Conservation (phyloP, 2,113 vertebrate species). For the Melanotaenia duboulayi region DNA sequence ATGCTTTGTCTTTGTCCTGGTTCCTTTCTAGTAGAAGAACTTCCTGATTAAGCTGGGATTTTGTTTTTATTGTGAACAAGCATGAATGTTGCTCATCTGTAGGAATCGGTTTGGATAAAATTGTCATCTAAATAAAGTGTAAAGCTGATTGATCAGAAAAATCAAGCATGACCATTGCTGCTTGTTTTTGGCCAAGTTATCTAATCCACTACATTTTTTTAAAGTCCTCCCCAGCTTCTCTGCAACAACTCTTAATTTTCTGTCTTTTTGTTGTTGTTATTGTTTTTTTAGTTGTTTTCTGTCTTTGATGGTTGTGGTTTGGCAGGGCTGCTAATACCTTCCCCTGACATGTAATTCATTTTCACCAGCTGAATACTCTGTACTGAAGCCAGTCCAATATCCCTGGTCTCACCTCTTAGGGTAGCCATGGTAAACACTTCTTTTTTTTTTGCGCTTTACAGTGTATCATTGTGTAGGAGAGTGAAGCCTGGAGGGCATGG, state of each 20-base stretch:
- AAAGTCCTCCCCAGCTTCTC: neutral
- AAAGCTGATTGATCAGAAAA: no score
- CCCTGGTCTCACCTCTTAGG: slow-evolving; percentile 37
- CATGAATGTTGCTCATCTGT: neutral
- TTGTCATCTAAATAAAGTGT: no score
- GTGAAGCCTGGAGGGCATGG: slow-evolving; percentile 23
- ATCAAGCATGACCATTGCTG: neutral
- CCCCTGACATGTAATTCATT: slow-evolving; percentile 32
- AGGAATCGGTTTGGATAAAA: neutral
- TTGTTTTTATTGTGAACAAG: neutral
- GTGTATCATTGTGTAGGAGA: slow-evolving; percentile 30
- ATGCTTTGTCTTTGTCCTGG: neutral
- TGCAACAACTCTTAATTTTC: slow-evolving; percentile 3
- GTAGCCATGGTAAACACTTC: slow-evolving; percentile 36
- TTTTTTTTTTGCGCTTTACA: slow-evolving; percentile 17
- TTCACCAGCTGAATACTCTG: slow-evolving; percentile 19
- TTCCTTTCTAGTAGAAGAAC: neutral
- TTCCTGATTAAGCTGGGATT: neutral
- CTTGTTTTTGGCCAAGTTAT: slow-evolving; percentile 33
- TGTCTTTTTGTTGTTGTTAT: neutral
- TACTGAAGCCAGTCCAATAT: slow-evolving; percentile 17
- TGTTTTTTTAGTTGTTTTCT: slow-evolving; percentile 28
- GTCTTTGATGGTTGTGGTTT: slow-evolving; percentile 21
- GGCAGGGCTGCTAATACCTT: slow-evolving; percentile 39
- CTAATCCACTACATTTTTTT: slow-evolving; percentile 10